Conservation (phyloP, 2,113 vertebrate species). For the Rhadina sibilatrix region DNA sequence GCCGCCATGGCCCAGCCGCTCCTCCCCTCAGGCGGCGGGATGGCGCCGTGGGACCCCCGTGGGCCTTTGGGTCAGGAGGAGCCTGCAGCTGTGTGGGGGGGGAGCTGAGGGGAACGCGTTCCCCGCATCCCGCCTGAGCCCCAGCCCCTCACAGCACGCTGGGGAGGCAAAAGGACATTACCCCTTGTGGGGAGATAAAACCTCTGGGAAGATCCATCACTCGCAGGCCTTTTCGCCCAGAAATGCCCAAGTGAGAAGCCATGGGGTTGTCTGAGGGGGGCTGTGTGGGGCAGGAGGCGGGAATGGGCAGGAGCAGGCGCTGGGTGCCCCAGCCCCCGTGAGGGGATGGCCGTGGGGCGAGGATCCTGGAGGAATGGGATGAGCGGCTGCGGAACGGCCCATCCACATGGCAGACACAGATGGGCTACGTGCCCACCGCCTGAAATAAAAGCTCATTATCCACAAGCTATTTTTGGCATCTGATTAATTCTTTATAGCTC, state of each 20-base stretch:
- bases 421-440: rapidly evolving
- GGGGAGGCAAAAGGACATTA: neutral
- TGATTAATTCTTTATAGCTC: neutral
- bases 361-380: rapidly evolving
- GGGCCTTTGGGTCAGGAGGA: neutral
- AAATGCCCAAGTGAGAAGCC: neutral
- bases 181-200: neutral
- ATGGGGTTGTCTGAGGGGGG: rapidly evolving
- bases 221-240: neutral
- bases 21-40: neutral
- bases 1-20: rapidly evolving
- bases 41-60: rapidly evolving
- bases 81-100: rapidly evolving
- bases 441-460: neutral
- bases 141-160: rapidly evolving
- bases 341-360: neutral
- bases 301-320: rapidly evolving
- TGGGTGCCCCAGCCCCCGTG: rapidly evolving
- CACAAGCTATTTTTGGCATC: neutral
- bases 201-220: no score
- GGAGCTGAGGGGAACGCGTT: neutral
- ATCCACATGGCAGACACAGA: rapidly evolving
- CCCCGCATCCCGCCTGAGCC: rapidly evolving
- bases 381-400: rapidly evolving
- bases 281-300: rapidly evolving